Base-by-base conservation (phyloP, 2,113 vertebrate species). In the Gasterosteus aculeatus region DNA sequence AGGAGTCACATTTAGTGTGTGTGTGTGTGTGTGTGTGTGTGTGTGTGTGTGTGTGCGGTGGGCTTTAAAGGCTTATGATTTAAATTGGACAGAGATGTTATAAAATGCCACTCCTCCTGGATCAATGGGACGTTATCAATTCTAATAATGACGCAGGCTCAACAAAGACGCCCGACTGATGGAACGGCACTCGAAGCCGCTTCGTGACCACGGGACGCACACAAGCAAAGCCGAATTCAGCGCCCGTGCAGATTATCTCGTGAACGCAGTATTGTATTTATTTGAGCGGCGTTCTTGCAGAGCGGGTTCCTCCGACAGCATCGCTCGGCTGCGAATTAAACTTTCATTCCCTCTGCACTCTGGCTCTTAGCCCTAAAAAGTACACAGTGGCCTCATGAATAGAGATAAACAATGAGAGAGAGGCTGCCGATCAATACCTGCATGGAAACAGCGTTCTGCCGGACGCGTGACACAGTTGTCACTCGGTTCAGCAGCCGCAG, bases 81-180 rank as follows among this genome's bases (percentile, higher is more conserved):
- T 71, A 81, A 64, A 73, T 14, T 38, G 60, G 69, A 84, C 69
- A 81, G 76, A 89, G 85, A 73, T n/a, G 56, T 75, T 75, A 7
- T 61, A 77, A 81, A 78, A 85, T 33, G 73, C 62, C 74, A 59
- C 74, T 84, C 81, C 57, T 53, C 64, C 58, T 8, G 71, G 87
- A 89, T 91, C 89, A 87, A 84, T 91, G 82, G 70, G 72, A 81
- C 85, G 90, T 88, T 87, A 90, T 93, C 88, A 90, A 90, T 89
- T 86, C 87, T 87, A 87, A 87, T 88, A 87, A 92, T 39, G 80
- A 87, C 29, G 84, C 69, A 54, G 47, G 46, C 72, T 54, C 60
- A 54, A 81, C 80, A 78, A 84, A 83, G 81, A 70, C 56, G 42
- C 60, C 77, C 53, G 44, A 42, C 88, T 92, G 87, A 91, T 92